A percentile compares a stretch with the other conserved stretches of the same genome.
Conservation (phyloP, 2,888 invertebrate species). For the Drosophila anomelani region DNA sequence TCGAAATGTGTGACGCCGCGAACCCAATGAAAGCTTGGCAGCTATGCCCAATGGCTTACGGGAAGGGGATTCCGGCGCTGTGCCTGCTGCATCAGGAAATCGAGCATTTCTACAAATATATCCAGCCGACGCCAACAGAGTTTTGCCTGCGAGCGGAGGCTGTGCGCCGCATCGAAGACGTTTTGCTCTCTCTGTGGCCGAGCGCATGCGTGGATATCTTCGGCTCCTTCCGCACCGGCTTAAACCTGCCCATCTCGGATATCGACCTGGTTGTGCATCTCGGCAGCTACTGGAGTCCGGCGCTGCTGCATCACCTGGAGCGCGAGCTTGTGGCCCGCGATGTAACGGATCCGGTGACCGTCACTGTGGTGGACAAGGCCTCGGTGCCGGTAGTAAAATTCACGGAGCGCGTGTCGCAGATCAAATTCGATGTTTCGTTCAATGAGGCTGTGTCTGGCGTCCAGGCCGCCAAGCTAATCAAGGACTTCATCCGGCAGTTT, state of each 20-base stretch:
- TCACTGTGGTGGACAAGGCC: slow-evolving; percentile 63
- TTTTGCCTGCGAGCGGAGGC: slow-evolving; percentile 55
- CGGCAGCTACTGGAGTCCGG: slow-evolving; percentile 24
- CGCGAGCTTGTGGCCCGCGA: slow-evolving; percentile 43
- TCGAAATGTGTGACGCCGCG: slow-evolving; percentile 39
- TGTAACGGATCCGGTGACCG: slow-evolving; percentile 33
- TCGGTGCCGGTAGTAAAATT: slow-evolving; percentile 69
- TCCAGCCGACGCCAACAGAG: slow-evolving; percentile 53
- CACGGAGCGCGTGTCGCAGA: slow-evolving; percentile 57
- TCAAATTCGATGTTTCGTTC: slow-evolving; percentile 68
- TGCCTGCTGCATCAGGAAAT: slow-evolving; percentile 60
- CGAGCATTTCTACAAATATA: slow-evolving; percentile 65
- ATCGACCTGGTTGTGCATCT: slow-evolving; percentile 60
- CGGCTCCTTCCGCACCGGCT: slow-evolving; percentile 66
- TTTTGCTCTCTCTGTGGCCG: slow-evolving; percentile 58
- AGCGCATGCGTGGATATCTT: slow-evolving; percentile 53
- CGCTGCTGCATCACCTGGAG: slow-evolving; percentile 49
- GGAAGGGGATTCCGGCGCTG: slow-evolving; percentile 49
- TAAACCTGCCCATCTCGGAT: slow-evolving; percentile 61
- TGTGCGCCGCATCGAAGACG: slow-evolving; percentile 51
- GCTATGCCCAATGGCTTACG: slow-evolving; percentile 46
- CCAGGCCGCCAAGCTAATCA: slow-evolving; percentile 58
- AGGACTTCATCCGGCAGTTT: slow-evolving; percentile 50
- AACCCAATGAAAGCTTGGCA: slow-evolving; percentile 51
- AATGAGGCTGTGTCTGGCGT: slow-evolving; percentile 61